Conservation (phyloP, 1,140 invertebrate species). For the Aphis gossypii region DNA sequence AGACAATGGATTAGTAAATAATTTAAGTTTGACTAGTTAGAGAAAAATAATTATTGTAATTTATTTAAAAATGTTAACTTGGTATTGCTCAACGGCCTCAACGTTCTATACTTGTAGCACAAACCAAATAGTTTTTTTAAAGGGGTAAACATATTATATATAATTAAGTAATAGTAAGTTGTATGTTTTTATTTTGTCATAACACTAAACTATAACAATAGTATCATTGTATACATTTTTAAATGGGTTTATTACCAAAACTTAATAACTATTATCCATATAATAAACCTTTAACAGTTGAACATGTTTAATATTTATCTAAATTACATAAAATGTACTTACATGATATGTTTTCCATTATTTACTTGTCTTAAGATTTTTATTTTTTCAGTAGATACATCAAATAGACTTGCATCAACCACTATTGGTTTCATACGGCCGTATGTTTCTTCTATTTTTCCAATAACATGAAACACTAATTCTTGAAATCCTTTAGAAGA, state of each 20-base stretch:
- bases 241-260: background rate
- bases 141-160: background rate
- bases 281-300: background rate
- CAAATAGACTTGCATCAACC: slow-evolving; percentile 64
- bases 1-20: background rate
- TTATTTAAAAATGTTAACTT: too few relatives aligned
- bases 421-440: slow-evolving; percentile 70
- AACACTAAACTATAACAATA: background rate
- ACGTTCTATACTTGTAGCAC: background rate
- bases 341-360: slow-evolving; percentile 62
- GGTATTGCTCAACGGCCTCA: too few relatives aligned
- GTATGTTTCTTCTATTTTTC: slow-evolving; percentile 70
- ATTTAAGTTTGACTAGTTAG: background rate
- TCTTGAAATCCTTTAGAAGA: slow-evolving; percentile 55
- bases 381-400: slow-evolving; percentile 68
- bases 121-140: background rate
- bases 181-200: too few relatives aligned
- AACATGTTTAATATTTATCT: background rate
- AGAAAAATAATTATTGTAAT: background rate
- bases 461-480: slow-evolving; percentile 66
- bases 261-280: background rate
- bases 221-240: background rate
- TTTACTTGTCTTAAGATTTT: slow-evolving; percentile 65
- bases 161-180: background rate
- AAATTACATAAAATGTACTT: slow-evolving; percentile 44